Conservation (phyloP, 2,888 invertebrate species). For the Morpho deidamia region DNA sequence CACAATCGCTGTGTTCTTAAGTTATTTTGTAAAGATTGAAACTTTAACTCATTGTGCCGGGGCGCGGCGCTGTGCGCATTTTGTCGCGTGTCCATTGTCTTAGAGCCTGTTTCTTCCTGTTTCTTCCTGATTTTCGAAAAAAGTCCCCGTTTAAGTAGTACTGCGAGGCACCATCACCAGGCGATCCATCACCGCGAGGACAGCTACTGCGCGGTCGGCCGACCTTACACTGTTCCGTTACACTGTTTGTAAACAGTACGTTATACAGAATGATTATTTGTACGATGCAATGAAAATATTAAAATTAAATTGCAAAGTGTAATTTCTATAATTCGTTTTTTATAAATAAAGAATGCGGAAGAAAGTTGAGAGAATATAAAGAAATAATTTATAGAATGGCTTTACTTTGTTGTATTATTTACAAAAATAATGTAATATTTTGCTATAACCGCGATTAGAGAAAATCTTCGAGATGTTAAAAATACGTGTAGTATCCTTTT, state of each 20-base stretch:
- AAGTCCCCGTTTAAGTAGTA: conserved; percentile 42
- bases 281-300: not conserved
- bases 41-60: conserved; percentile 11
- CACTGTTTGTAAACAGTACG: conserved; percentile 17
- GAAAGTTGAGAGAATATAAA: no score
- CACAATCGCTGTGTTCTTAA: no score
- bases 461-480: no score
- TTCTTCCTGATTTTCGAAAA: conserved; percentile 10
- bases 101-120: conserved; percentile 28
- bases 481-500: no score
- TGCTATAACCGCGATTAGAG: no score
- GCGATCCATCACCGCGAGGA: conserved; percentile 52
- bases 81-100: conserved; percentile 34
- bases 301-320: no score
- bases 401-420: no score
- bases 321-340: no score
- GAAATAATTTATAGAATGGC: no score
- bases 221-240: conserved; percentile 34
- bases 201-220: conserved; percentile 62
- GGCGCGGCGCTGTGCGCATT: conserved; percentile 38
- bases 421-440: no score
- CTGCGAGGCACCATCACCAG: conserved; percentile 27
- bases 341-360: no score
- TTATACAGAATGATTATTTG: conserved; percentile 24
- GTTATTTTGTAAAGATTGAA: not conserved